phyloP scores from a whole-genome alignment of 2,888 invertebrate genomes.

The Sesia bembeciformis region DNA sequence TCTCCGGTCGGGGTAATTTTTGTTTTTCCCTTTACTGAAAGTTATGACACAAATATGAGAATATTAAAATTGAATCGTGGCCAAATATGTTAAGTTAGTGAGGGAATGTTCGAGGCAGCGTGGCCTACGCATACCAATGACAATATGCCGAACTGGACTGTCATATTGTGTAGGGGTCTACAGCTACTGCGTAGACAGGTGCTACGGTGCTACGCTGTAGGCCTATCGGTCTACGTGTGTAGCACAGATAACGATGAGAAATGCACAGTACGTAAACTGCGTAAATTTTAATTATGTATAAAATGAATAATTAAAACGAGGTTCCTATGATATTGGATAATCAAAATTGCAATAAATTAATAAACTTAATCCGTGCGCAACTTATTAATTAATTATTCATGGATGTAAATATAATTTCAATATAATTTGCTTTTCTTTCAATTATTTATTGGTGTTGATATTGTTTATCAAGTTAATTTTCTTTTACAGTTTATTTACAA shows the following conservation, averaged over 20 bases:
- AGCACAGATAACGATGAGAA: background rate
- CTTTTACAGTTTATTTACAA: no score
- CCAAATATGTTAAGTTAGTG: conserved; percentile 62
- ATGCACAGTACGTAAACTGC: background rate
- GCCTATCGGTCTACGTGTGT: background rate
- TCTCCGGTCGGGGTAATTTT: conserved; percentile 51
- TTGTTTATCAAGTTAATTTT: no score
- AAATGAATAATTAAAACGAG: background rate
- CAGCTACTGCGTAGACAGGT: conserved; percentile 49
- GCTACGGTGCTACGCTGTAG: conserved; percentile 28
- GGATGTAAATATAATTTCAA: no score
- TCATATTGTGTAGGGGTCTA: background rate
- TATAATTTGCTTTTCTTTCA: no score
- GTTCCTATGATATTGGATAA: background rate
- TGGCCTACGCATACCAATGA: conserved; percentile 53
- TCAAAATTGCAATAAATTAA: background rate
- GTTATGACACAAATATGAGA: conserved; percentile 66
- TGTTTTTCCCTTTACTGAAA: conserved; percentile 57
- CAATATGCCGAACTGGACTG: conserved; percentile 11
- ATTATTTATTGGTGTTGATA: no score
- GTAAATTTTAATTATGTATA: background rate
- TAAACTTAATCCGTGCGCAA: background rate
- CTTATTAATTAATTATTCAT: background rate
- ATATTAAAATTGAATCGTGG: conserved; percentile 66
- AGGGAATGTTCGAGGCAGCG: conserved; percentile 41